Conservation (phyloP, 2,113 vertebrate species). For the Panthera leo region DNA sequence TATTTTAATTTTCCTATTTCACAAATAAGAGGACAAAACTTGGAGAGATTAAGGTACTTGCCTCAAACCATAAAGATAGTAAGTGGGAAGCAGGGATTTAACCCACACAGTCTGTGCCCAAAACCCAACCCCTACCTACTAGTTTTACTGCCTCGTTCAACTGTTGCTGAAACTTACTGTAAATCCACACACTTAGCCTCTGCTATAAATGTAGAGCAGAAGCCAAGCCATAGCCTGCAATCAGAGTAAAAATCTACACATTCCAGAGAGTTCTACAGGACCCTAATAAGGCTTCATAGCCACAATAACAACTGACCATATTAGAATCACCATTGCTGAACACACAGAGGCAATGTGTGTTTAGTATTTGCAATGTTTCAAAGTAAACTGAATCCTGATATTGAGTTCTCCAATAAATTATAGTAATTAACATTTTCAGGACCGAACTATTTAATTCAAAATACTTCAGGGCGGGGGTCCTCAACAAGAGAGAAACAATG, state of each 20-base stretch:
- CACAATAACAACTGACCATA: background rate
- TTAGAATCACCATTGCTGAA: background rate
- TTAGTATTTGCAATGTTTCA: conserved; percentile 14
- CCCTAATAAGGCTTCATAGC: background rate
- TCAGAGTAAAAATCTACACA: background rate
- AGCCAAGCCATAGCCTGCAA: background rate
- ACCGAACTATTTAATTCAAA: conserved; percentile 44
- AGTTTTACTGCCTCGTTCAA: background rate
- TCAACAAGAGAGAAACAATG: background rate
- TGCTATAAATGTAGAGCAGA: background rate
- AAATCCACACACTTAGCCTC: background rate
- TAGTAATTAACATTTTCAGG: conserved; percentile 52
- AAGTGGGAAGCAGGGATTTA: background rate
- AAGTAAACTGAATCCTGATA: conserved; percentile 25
- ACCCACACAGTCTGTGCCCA: background rate
- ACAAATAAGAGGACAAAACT: conserved; percentile 1
- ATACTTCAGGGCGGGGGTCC: background rate
- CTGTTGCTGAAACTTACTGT: background rate
- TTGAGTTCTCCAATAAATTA: conserved; percentile 47
- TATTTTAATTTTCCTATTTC: conserved; percentile 28
- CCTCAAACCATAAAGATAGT: background rate
- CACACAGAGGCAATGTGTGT: background rate
- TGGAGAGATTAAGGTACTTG: background rate
- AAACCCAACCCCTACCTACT: background rate
- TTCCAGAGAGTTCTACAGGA: background rate